A percentile compares a stretch with the other conserved stretches of the same genome.
Conservation (phyloP, 2,888 invertebrate species). For the Archips crataeganus region DNA sequence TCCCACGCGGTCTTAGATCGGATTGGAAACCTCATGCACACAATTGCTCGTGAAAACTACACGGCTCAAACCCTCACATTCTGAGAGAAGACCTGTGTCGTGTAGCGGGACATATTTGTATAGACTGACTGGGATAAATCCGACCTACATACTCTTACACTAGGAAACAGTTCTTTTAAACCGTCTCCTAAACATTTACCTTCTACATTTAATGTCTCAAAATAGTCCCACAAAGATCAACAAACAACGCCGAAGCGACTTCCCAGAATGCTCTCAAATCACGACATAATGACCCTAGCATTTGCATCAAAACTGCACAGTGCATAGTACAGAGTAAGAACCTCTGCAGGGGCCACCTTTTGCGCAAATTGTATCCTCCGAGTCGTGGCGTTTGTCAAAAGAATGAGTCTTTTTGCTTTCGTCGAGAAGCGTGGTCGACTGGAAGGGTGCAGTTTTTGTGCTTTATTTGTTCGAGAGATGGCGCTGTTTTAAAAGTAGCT, state of each 20-base stretch:
- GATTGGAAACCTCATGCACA: too few relatives aligned
- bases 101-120: too few relatives aligned
- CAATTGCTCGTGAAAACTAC: too few relatives aligned
- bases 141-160: background rate
- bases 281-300: slow-evolving; percentile 75
- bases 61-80: too few relatives aligned
- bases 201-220: slow-evolving; percentile 4
- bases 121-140: too few relatives aligned
- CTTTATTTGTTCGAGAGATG: too few relatives aligned
- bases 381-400: slow-evolving; percentile 69
- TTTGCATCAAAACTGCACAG: slow-evolving; percentile 70
- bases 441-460: slow-evolving; percentile 11
- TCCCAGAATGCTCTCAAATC: slow-evolving; percentile 72
- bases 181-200: background rate
- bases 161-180: background rate
- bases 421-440: slow-evolving; percentile 9
- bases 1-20: too few relatives aligned
- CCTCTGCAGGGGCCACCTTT: slow-evolving; percentile 53
- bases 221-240: slow-evolving; percentile 46
- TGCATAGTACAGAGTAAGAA: slow-evolving; percentile 50
- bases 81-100: too few relatives aligned
- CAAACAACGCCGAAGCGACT: slow-evolving; percentile 53
- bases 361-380: slow-evolving; percentile 72
- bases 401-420: slow-evolving; percentile 69
- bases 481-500: too few relatives aligned